phyloP scores from a whole-genome alignment of 1,140 invertebrate species.

The Hylyphantes graminicola region DNA sequence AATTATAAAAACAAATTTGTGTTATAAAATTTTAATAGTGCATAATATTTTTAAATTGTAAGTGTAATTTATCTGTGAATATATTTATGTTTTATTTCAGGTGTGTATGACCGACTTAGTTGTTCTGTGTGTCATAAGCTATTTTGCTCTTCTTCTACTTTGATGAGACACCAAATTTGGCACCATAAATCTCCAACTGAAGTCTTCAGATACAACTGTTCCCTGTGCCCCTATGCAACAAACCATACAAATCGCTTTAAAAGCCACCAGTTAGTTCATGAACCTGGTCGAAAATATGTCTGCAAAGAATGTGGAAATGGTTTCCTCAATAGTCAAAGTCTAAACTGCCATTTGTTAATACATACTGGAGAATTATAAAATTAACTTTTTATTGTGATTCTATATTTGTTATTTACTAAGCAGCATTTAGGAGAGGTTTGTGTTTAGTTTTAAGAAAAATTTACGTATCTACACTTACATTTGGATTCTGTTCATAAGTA shows the following conservation, averaged over 20 bases:
- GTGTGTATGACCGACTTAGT: background rate
- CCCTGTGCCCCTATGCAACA: constrained; percentile 39
- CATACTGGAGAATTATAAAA: constrained; percentile 35
- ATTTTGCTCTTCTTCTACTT: constrained; percentile 10
- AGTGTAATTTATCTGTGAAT: background rate
- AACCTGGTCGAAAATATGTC: constrained; percentile 68
- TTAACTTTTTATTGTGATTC: background rate
- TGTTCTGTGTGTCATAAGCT: constrained; percentile 9
- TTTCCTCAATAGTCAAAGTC: constrained; percentile 1
- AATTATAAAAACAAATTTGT: background rate
- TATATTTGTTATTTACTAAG: background rate
- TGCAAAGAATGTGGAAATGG: constrained; percentile 35
- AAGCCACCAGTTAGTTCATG: constrained; percentile 67
- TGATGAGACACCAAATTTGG: constrained; percentile 25
- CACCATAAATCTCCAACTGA: constrained; percentile 21
- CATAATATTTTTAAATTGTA: background rate
- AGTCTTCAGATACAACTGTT: constrained; percentile 25
- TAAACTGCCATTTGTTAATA: constrained; percentile 25
- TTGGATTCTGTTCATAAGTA: too few relatives aligned
- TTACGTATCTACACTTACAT: background rate
- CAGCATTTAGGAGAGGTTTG: background rate
- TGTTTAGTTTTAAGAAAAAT: background rate
- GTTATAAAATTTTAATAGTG: background rate
- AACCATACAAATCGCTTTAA: constrained; percentile 62
- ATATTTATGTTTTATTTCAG: background rate